Evolutionary conservation across 2,888 invertebrate species (phyloP), one percentile per base, ranked within the genome.

Genomic region (Leptinotarsa haldemani): DNA sequence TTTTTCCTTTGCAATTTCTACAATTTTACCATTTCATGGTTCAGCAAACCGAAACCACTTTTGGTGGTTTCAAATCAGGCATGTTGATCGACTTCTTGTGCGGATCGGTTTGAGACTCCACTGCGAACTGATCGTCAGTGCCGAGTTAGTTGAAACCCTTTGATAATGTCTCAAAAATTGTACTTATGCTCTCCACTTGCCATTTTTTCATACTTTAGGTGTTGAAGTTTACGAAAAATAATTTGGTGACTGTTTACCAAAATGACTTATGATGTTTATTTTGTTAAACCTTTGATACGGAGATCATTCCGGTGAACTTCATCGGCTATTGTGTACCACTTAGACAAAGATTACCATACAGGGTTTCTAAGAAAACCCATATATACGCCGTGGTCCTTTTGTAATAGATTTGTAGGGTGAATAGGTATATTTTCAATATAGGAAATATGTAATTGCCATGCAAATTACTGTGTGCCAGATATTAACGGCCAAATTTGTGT

Each of bases 391-490:
- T 46, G 70, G 61, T 72, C 70, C 69, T 53, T 69, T 63, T 67
- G 52, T 67, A 74, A 73, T 71, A 73, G 73, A 56, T 58, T 58
- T 74, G 48, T 77, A 77, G 75, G 52, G 58, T 72, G 66, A 71
- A 64, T 82, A 83, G 80, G 77, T 82, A 73, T 67, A 80, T 83
- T 84, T 85, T 84, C 83, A 81, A 83, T 83, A 83, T 84, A 84
- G 83, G 81, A 85, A 85, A 84, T 83, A 83, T 83, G 85, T 86
- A 86, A 86, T 86, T 86, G 86, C 86, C 84, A 85, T 86, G 86
- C 86, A 86, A 86, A 84, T 80, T 79, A 84, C 84, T 80, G 84
- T 84, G 85, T 85, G 83, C 83, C 84, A 83, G 83, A 82, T 83
- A 82, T 80, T 80, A 82, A 82, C 80, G 83, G 83, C 82, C 81